A percentile compares a stretch with the other conserved stretches of the same genome.
Evolutionary conservation across 2,797 vertebrate genomes (phyloP).

Genomic region (Hozukius guyotensis): DNA sequence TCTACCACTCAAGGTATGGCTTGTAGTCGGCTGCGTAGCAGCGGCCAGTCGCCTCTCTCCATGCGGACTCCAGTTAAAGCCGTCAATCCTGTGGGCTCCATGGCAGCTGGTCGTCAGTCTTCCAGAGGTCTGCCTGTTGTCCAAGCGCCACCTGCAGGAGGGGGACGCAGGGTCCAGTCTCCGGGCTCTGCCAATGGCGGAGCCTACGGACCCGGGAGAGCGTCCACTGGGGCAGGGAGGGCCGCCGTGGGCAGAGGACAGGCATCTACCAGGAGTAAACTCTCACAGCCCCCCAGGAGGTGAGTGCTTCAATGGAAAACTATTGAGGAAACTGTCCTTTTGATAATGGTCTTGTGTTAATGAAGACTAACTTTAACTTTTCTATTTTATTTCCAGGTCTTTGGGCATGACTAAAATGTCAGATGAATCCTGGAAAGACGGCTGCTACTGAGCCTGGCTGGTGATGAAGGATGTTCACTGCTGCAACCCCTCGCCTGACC

Average conservation of each 20-base stretch:
- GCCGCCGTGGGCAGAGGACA: slow-evolving; percentile 71
- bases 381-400: slow-evolving; percentile 78
- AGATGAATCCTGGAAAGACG: slow-evolving; percentile 93
- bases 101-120: slow-evolving; percentile 79
- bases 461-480: slow-evolving; percentile 60
- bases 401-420: slow-evolving; percentile 84
- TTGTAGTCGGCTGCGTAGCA: slow-evolving; percentile 83
- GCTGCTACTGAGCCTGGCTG: slow-evolving; percentile 87
- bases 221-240: slow-evolving; percentile 68
- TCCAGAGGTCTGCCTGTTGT: slow-evolving; percentile 82
- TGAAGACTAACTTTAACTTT: slow-evolving; percentile 10
- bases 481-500: slow-evolving; percentile 44
- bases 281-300: slow-evolving; percentile 85
- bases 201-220: slow-evolving; percentile 69
- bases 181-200: slow-evolving; percentile 74
- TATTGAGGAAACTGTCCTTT: background rate
- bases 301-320: slow-evolving; percentile 42
- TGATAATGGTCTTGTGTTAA: background rate
- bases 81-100: slow-evolving; percentile 76
- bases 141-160: slow-evolving; percentile 65
- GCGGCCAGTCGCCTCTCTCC: slow-evolving; percentile 84
- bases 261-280: slow-evolving; percentile 82
- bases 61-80: slow-evolving; percentile 87
- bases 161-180: slow-evolving; percentile 81
- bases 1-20: slow-evolving; percentile 78